Evolutionary conservation across 2,113 vertebrate species (phyloP).

Genomic region (Hepsetus odoe): DNA sequence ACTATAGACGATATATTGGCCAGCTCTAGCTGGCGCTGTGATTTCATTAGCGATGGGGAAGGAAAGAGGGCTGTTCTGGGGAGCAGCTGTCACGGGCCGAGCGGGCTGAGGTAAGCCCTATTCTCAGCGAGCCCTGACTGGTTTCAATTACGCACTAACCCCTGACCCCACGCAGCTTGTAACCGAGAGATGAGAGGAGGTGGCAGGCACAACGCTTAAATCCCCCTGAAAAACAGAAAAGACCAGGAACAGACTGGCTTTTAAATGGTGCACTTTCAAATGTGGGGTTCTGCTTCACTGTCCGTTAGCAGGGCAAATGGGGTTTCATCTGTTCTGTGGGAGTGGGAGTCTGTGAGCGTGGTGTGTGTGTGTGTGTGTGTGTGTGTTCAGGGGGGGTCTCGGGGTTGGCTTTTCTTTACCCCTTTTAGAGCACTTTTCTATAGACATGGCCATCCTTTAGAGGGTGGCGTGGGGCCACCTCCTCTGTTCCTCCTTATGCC

Average conservation of each 20-base stretch:
- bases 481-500: conserved; percentile 57
- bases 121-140: conserved; percentile 64
- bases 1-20: background rate
- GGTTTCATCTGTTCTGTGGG: conserved; percentile 37
- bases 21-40: conserved; percentile 32
- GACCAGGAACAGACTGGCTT: conserved; percentile 41
- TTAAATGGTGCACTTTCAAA: conserved; percentile 43
- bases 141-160: conserved; percentile 76
- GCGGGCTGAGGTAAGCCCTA: conserved; percentile 74
- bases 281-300: conserved; percentile 41
- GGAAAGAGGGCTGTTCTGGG: conserved; percentile 69
- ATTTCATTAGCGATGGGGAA: conserved; percentile 55
- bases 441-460: conserved; percentile 52
- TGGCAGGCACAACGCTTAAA: conserved; percentile 35
- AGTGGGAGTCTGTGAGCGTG: conserved; percentile 12
- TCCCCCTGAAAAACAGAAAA: conserved; percentile 31
- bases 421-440: conserved; percentile 48
- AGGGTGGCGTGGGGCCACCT: conserved; percentile 52
- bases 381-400: conserved; percentile 31
- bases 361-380: conserved; percentile 41
- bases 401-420: conserved; percentile 48
- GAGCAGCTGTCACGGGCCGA: conserved; percentile 76
- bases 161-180: conserved; percentile 66
- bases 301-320: conserved; percentile 41
- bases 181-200: conserved; percentile 47